Evolutionary conservation across 1,140 invertebrate genomes (phyloP).

Genomic region (Euborellia annulipes): DNA sequence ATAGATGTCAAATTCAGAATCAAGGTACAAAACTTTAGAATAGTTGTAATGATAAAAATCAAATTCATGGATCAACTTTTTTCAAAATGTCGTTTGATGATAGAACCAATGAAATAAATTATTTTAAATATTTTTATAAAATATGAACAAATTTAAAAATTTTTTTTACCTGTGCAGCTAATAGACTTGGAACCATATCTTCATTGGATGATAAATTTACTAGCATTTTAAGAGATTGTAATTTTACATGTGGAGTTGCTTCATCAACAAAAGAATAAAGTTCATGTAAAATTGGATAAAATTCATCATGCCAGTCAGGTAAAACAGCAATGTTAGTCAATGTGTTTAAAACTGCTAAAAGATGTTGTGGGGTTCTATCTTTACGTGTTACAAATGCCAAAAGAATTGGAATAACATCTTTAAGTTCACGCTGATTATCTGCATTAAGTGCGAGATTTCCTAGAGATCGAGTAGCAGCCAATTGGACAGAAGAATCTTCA

Average conservation of each 20-base stretch:
- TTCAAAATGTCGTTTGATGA: no score
- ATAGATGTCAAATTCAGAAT: no score
- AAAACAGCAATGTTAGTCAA: slow-evolving; percentile 34
- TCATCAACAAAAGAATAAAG: slow-evolving; percentile 28
- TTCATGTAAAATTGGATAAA: slow-evolving; percentile 26
- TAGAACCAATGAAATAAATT: no score
- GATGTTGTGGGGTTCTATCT: slow-evolving; percentile 18
- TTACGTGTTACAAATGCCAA: slow-evolving; percentile 24
- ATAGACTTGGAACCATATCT: slow-evolving; percentile 40
- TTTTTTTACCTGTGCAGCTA: slow-evolving; percentile 40
- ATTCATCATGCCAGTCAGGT: slow-evolving; percentile 30
- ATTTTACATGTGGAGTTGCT: slow-evolving; percentile 24
- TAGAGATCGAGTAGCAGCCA: slow-evolving; percentile 30
- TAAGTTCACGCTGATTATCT: slow-evolving; percentile 35
- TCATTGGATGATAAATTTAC: slow-evolving; percentile 47
- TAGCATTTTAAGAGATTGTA: slow-evolving; percentile 42
- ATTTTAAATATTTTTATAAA: no score
- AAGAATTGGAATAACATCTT: slow-evolving; percentile 30
- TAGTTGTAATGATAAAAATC: no score
- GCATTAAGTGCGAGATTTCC: slow-evolving; percentile 36
- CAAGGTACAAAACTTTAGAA: no score
- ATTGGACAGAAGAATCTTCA: slow-evolving; percentile 23
- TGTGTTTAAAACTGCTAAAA: slow-evolving; percentile 25
- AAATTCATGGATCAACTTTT: no score
- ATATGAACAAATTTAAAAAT: slow-evolving; percentile 1